Evolutionary conservation across 2,888 invertebrate species (phyloP).

Genomic region (Papilio elwesi): DNA sequence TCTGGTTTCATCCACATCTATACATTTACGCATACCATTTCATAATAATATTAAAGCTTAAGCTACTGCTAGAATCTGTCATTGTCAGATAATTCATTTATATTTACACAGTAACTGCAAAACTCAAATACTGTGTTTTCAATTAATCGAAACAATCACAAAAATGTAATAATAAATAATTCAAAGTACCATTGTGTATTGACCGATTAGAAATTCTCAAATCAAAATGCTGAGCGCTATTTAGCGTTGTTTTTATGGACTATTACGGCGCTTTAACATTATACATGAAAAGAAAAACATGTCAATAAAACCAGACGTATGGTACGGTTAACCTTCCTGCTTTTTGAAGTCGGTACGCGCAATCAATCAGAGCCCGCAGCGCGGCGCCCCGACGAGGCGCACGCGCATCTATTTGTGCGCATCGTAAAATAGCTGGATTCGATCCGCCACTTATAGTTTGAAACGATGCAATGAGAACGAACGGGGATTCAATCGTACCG

Average conservation of each 20-base stretch:
- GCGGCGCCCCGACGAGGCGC: conserved; percentile 47
- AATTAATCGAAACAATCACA: conserved; percentile 4
- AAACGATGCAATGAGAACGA: conserved; percentile 52
- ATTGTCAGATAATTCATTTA: not conserved
- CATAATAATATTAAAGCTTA: not conserved
- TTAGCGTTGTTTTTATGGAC: conserved; percentile 27
- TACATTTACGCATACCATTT: too few species aligned
- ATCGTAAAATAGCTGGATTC: conserved; percentile 57
- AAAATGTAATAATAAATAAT: conserved; percentile 23
- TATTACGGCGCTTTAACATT: conserved; percentile 28
- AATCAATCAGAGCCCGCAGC: conserved; percentile 31
- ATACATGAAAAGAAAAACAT: conserved; percentile 30
- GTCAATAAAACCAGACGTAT: conserved; percentile 30
- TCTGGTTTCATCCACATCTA: too few species aligned
- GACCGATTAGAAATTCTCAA: conserved; percentile 12
- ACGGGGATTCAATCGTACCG: conserved; percentile 23
- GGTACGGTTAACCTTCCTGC: conserved; percentile 30
- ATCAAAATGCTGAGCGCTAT: not conserved
- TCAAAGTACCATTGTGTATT: conserved; percentile 6
- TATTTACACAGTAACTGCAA: not conserved
- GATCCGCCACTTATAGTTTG: conserved; percentile 53
- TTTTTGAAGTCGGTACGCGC: conserved; percentile 36
- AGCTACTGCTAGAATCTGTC: not conserved
- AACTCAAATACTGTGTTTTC: not conserved
- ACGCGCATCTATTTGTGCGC: conserved; percentile 56